Percentiles rank a stretch among this genome's conserved stretches.
Evolutionary conservation across 2,113 vertebrate genomes (phyloP).

Genomic region (Zosterops hypoxanthus): DNA sequence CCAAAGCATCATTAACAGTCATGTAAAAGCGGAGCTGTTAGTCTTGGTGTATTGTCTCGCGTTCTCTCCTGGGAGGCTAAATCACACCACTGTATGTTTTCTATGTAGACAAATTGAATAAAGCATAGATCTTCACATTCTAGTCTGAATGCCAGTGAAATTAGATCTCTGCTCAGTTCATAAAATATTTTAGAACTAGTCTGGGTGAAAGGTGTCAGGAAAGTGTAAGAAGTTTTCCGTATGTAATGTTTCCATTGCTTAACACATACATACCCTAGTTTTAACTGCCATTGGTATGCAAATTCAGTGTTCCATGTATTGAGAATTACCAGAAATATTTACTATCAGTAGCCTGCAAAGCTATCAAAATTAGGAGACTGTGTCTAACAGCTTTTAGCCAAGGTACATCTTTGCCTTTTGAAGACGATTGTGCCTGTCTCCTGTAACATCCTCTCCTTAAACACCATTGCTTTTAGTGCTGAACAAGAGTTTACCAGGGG

Average conservation of each 20-base stretch:
- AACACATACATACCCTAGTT: not conserved
- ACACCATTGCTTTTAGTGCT: not conserved
- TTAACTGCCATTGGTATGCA: not conserved
- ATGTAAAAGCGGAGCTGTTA: slow-evolving; percentile 10
- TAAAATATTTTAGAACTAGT: not conserved
- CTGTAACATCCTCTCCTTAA: not conserved
- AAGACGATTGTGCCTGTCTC: not conserved
- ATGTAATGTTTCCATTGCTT: not conserved
- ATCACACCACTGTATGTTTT: not conserved
- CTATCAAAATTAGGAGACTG: not conserved
- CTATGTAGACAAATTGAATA: not conserved
- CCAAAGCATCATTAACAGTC: not conserved
- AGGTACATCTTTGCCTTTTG: not conserved
- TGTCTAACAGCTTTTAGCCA: not conserved
- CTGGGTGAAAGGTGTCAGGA: not conserved
- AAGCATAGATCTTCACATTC: not conserved
- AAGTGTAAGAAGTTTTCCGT: not conserved
- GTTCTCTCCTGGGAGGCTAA: not conserved
- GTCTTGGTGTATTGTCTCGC: not conserved
- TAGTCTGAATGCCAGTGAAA: not conserved
- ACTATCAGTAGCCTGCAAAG: not conserved
- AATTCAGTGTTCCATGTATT: not conserved
- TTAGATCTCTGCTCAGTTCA: not conserved
- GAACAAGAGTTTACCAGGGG: not conserved
- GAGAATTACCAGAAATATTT: not conserved